Evolutionary conservation across 1,140 invertebrate species (phyloP).

Genomic region (Papilio xuthus): DNA sequence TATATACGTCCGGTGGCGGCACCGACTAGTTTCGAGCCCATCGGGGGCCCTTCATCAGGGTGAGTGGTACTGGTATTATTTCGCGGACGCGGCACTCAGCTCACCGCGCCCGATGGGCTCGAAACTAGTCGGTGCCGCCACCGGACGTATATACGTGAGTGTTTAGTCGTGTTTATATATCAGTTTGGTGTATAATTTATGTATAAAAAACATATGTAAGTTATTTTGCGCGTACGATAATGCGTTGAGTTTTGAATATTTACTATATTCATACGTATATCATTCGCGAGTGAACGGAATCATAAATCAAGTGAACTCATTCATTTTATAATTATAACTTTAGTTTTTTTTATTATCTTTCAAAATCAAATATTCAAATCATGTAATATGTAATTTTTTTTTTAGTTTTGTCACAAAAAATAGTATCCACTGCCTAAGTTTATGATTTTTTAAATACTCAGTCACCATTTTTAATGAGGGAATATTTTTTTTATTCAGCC

Average conservation of each 20-base stretch:
- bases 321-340: not conserved
- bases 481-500: not conserved
- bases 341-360: not conserved
- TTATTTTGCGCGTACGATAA: not conserved
- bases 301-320: not conserved
- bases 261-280: conserved; percentile 58
- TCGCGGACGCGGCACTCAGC: no score
- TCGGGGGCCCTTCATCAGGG: no score
- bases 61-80: no score
- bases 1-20: no score
- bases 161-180: no score
- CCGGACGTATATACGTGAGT: no score
- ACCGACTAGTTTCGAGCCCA: no score
- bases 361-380: conserved; percentile 1
- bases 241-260: conserved; percentile 70
- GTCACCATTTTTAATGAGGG: not conserved
- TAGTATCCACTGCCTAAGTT: not conserved
- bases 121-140: no score
- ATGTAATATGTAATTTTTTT: not conserved
- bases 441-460: conserved; percentile 8
- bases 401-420: not conserved
- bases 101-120: no score
- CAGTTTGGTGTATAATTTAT: not conserved
- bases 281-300: conserved; percentile 30
- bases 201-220: not conserved